Evolutionary conservation across 2,888 invertebrate genomes (phyloP), one percentile per base, ranked within the genome.

Genomic region (Neoitamus cyanurus): DNA sequence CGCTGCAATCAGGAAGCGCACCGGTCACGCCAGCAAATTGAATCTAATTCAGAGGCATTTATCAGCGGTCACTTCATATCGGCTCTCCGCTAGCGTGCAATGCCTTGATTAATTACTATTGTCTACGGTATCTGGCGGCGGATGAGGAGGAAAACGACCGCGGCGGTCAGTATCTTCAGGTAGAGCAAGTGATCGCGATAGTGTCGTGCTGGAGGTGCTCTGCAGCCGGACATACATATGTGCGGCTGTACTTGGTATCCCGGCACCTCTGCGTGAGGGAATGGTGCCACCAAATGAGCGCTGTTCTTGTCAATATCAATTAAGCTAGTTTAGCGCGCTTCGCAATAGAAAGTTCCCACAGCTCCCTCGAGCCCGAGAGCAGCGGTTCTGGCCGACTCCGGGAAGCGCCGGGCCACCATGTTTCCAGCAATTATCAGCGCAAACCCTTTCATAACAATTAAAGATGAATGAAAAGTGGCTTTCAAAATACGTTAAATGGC

Each of bases 221-320:
- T 42, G 77, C 4, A 15, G 11, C 31, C 31, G 73, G 77, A 7
- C 42, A 77, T n/a, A n/a, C n/a, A n/a, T 36, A 4, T 13, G 7
- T 42, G 15, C 42, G 3, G n/a, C 36, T 25, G 9, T 11, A 25
- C 25, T 11, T n/a, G 25, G 69, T 25, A 28, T 4, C 25, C 25
- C 4, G 25, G 36, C 30, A 30, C 25, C 36, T 73, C 73, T 69
- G 34, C 73, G 34, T 70, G 73, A 73, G 37, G 36, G 36, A 70
- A 70, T 70, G 30, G 31, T 31, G 31, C 70, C 25, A 77, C 28
- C 28, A 37, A 46, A 77, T 77, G 28, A 36, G 25, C 37, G 28
- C 28, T 77, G 77, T 46, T 77, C 42, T 77, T 77, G 77, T 77
- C 77, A 42, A 77, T 46, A 15, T 42, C 77, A 77, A 77, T 77